phyloP scores from a whole-genome alignment of 2,797 vertebrate species.

The Pseudocheirus occidentalis region DNA sequence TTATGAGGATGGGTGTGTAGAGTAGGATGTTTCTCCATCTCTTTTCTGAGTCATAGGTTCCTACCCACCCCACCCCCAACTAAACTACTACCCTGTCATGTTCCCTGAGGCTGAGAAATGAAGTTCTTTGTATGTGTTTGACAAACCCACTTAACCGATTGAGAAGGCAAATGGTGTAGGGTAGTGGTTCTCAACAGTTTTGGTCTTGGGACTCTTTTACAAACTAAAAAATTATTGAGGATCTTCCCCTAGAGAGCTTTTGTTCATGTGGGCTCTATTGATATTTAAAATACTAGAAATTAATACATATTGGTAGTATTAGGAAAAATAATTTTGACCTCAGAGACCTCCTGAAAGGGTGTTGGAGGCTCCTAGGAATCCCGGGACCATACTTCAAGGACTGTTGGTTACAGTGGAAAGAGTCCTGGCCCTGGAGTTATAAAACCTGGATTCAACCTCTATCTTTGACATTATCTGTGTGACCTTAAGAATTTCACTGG shows the following conservation, averaged over 20 bases:
- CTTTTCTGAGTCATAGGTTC: neutral
- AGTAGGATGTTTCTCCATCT: neutral
- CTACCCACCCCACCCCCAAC: neutral
- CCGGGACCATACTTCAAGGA: neutral
- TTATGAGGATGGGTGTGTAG: neutral
- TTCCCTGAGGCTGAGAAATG: neutral
- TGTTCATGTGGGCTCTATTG: neutral
- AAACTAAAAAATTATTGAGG: neutral
- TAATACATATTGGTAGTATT: neutral
- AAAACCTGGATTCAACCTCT: neutral
- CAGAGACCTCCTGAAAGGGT: neutral
- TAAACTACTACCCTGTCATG: neutral
- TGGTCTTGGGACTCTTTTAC: neutral
- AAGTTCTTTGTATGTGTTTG: neutral
- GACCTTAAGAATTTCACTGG: neutral
- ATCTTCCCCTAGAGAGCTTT: neutral
- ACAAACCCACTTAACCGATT: neutral
- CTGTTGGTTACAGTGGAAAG: neutral
- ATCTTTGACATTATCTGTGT: neutral
- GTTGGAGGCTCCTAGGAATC: neutral
- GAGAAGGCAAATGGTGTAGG: fast-evolving
- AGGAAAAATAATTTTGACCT: neutral
- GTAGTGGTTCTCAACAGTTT: neutral
- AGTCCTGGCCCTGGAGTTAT: neutral
- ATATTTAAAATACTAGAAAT: neutral